phyloP scores from a whole-genome alignment of 2,113 vertebrate genomes.

The Gorsachius goisagi region DNA sequence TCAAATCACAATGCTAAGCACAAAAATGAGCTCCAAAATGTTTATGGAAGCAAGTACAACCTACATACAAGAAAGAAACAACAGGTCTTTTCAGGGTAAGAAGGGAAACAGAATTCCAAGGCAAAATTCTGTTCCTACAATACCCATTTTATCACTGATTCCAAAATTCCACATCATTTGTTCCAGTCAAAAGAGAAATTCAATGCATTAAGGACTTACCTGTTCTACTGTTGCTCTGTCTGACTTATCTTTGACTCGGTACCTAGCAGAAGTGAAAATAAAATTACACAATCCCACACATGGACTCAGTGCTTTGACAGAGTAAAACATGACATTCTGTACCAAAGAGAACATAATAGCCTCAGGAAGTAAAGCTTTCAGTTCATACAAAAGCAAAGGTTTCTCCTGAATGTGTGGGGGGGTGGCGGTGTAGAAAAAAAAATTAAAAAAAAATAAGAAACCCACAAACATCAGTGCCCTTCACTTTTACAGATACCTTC shows the following conservation, averaged over 20 bases:
- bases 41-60: not conserved
- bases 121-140: not conserved
- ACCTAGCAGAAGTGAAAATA: slow-evolving; percentile 75
- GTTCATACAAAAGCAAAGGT: not conserved
- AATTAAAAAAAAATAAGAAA: not conserved
- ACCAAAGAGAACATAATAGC: not conserved
- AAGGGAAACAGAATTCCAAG: not conserved
- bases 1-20: not conserved
- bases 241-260: slow-evolving; percentile 94
- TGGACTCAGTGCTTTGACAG: not conserved
- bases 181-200: not conserved
- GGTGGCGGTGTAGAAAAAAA: too few relatives aligned
- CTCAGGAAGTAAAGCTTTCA: not conserved
- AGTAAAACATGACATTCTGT: not conserved
- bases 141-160: not conserved
- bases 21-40: not conserved
- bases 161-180: not conserved
- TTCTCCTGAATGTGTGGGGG: not conserved
- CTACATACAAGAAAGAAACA: not conserved
- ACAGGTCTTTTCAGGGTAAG: not conserved
- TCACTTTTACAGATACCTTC: not conserved
- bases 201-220: slow-evolving; percentile 63
- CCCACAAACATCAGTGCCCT: not conserved
- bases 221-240: slow-evolving; percentile 97
- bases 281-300: not conserved